These are phyloP conservation scores for Leptura quadrifasciata DNA, from an alignment of 2,888 invertebrate genomes.

Conservation along the genomic window DNA sequence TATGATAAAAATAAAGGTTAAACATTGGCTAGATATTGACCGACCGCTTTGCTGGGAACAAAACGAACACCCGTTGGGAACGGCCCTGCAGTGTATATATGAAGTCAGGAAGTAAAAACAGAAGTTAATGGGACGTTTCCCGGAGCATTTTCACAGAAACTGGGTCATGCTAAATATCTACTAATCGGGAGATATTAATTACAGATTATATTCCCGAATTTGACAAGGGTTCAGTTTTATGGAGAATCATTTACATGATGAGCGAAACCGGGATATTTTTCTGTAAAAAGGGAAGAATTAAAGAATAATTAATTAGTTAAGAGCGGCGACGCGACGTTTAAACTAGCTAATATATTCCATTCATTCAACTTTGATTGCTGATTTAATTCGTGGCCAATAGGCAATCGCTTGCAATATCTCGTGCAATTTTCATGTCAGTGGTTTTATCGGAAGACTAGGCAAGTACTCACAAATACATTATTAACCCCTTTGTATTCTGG, in stretches of 20 bases:
- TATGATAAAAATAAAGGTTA: neutral
- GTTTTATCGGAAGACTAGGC: neutral
- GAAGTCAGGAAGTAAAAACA: slow-evolving; percentile 20
- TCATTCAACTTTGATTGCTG: neutral
- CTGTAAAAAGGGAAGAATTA: neutral
- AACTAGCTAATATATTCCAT: slow-evolving; percentile 1
- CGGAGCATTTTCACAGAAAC: slow-evolving; percentile 14
- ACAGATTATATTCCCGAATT: slow-evolving; percentile 35
- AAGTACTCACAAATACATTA: too few species aligned
- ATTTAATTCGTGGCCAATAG: neutral
- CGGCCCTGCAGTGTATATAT: neutral
- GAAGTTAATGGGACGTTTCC: slow-evolving; percentile 29
- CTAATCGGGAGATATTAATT: slow-evolving; percentile 38
- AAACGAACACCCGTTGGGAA: neutral
- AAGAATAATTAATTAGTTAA: slow-evolving; percentile 19
- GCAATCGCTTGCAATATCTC: neutral
- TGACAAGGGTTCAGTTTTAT: slow-evolving; percentile 36
- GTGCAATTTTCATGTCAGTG: neutral
- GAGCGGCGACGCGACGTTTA: neutral
- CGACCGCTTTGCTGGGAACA: neutral
- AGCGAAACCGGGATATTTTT: slow-evolving; percentile 13
- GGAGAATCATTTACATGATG: slow-evolving; percentile 27
- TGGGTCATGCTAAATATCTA: slow-evolving; percentile 38
- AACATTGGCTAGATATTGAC: neutral
- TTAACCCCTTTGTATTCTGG: too few species aligned